Percentiles rank a stretch among this genome's conserved stretches.
phyloP scores from a whole-genome alignment of 2,113 vertebrate genomes.

The Rynchops niger region DNA sequence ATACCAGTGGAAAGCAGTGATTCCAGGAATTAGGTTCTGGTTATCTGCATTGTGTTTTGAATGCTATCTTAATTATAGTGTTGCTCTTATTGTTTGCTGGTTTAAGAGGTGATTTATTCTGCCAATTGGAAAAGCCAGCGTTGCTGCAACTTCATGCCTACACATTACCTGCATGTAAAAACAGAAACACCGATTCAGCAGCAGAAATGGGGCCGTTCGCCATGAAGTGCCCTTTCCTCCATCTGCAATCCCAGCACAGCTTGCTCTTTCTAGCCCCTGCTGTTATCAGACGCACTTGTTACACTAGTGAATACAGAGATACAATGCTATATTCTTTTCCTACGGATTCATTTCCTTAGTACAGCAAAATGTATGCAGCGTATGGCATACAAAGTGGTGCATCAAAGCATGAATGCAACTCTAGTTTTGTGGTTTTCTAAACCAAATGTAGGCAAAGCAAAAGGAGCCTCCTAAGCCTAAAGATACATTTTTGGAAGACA shows the following conservation, averaged over 20 bases:
- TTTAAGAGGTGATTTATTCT: neutral
- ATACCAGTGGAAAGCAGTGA: neutral
- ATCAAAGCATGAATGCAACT: neutral
- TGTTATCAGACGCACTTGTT: neutral
- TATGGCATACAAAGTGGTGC: fast-evolving
- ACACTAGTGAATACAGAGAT: neutral
- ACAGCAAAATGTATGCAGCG: neutral
- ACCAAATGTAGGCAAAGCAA: neutral
- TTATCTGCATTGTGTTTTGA: neutral
- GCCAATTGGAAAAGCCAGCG: neutral
- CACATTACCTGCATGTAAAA: neutral
- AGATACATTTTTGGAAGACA: neutral
- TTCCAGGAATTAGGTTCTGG: neutral
- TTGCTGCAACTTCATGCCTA: neutral
- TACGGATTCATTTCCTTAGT: neutral
- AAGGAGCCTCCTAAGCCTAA: neutral
- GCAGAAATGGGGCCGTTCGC: neutral
- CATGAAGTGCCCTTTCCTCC: neutral
- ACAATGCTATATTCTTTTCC: neutral
- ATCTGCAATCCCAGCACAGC: neutral
- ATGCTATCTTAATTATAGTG: neutral
- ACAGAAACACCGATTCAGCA: neutral
- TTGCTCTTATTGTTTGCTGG: neutral
- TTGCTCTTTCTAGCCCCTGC: neutral
- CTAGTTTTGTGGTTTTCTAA: neutral